Percentiles rank a stretch among this genome's conserved stretches.
These are phyloP conservation scores for Chrysomela aeneicollis DNA, from an alignment of 2,888 invertebrate species.

Conservation along the genomic window DNA sequence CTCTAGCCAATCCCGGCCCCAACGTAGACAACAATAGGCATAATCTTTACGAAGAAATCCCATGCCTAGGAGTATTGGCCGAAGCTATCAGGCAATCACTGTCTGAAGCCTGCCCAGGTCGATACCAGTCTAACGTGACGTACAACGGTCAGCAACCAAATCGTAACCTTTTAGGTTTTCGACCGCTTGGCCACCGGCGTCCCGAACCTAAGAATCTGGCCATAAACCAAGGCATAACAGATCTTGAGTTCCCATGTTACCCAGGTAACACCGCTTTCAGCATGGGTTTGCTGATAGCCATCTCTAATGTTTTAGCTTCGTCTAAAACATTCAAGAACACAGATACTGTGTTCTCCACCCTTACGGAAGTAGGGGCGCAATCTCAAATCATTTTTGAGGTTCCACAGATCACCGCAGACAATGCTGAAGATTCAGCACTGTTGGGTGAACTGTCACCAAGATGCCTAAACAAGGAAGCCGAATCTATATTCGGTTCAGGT, in stretches of 20 bases:
- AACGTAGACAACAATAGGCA: neutral
- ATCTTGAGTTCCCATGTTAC: neutral
- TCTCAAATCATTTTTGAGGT: conserved; percentile 8
- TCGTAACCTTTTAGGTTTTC: conserved; percentile 11
- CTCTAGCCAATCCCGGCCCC: conserved; percentile 4
- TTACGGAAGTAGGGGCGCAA: conserved; percentile 27
- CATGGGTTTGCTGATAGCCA: conserved; percentile 15
- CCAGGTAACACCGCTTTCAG: conserved; percentile 7
- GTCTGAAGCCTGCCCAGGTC: conserved; percentile 8
- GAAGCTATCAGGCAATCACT: neutral
- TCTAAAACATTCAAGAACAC: conserved; percentile 27
- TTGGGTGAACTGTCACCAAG: neutral
- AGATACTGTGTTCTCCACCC: conserved; percentile 13
- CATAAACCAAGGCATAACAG: neutral
- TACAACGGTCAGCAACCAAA: neutral
- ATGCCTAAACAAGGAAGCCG: neutral
- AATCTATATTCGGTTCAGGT: neutral
- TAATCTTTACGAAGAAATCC: conserved; percentile 27
- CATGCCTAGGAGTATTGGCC: conserved; percentile 10
- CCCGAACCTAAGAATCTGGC: conserved; percentile 22
- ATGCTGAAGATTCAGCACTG: neutral
- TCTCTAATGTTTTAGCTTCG: conserved; percentile 21
- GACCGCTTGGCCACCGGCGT: neutral
- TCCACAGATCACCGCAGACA: neutral
- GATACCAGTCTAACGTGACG: neutral